These are phyloP conservation scores for Aporophyla lueneburgensis DNA, from an alignment of 2,888 invertebrate genomes.

Conservation along the genomic window DNA sequence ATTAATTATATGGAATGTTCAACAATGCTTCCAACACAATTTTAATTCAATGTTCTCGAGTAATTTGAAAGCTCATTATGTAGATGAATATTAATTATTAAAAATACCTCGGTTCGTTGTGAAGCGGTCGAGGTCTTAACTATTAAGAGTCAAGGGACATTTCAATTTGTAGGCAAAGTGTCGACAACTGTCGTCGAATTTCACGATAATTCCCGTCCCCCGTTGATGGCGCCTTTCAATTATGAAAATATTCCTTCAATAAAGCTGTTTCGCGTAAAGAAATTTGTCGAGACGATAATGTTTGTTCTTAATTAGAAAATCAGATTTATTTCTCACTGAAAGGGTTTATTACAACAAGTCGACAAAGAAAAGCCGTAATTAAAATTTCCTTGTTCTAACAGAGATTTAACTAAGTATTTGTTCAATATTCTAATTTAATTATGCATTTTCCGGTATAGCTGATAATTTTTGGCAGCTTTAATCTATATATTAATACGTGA, in stretches of 20 bases:
- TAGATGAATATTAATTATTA: conserved; percentile 77
- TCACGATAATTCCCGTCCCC: conserved; percentile 69
- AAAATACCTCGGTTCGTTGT: conserved; percentile 58
- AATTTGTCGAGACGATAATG: conserved; percentile 76
- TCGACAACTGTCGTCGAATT: conserved; percentile 77
- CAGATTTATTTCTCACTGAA: conserved; percentile 74
- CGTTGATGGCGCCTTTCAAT: conserved; percentile 74
- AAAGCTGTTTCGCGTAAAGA: conserved; percentile 72
- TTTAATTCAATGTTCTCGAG: conserved; percentile 73
- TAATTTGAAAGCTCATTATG: conserved; percentile 76
- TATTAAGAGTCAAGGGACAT: conserved; percentile 54
- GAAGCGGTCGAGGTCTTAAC: conserved; percentile 39
- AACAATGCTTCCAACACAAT: conserved; percentile 72
- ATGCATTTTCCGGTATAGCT: background rate
- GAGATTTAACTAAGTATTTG: conserved; percentile 18
- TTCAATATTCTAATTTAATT: conserved; percentile 16
- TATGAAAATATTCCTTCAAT: conserved; percentile 80
- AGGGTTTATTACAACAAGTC: conserved; percentile 69
- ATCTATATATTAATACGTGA: too few species aligned
- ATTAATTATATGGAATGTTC: conserved; percentile 75
- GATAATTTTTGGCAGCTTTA: background rate
- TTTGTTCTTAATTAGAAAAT: conserved; percentile 81
- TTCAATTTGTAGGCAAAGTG: conserved; percentile 68
- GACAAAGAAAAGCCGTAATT: conserved; percentile 68
- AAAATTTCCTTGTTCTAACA: conserved; percentile 47